These are phyloP conservation scores for Antennarius striatus DNA, from an alignment of 2,113 vertebrate genomes.

Conservation along the genomic window DNA sequence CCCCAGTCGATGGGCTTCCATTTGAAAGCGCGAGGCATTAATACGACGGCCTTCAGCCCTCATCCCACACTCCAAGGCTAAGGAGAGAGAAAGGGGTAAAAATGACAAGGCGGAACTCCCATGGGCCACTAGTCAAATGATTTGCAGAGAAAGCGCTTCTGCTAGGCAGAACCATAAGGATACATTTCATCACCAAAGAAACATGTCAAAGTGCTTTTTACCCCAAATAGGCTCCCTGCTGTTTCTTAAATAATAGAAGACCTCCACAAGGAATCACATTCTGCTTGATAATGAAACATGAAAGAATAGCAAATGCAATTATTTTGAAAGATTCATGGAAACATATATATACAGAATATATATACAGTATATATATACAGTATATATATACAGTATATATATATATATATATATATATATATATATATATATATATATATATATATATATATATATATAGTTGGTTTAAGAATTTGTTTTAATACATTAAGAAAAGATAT, in stretches of 20 bases:
- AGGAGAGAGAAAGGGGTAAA: slow-evolving; percentile 3
- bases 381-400: not conserved
- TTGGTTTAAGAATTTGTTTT: too few species aligned
- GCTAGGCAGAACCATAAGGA: slow-evolving; percentile 31
- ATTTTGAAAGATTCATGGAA: slow-evolving; percentile 13
- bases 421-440: too few species aligned
- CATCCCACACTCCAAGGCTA: slow-evolving; percentile 42
- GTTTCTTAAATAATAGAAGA: slow-evolving; percentile 47
- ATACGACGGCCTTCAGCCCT: slow-evolving; percentile 28
- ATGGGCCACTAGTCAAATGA: slow-evolving; percentile 52
- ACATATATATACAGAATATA: too few species aligned
- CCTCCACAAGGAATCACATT: not conserved
- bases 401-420: too few species aligned
- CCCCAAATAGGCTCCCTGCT: slow-evolving; percentile 39
- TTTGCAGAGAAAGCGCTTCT: slow-evolving; percentile 43
- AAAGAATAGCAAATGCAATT: slow-evolving; percentile 35
- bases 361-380: not conserved
- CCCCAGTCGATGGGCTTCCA: slow-evolving; percentile 53
- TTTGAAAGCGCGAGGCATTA: slow-evolving; percentile 58
- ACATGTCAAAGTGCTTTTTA: slow-evolving; percentile 49
- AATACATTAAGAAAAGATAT: too few species aligned
- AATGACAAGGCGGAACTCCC: slow-evolving; percentile 50
- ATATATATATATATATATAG: too few species aligned
- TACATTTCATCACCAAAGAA: slow-evolving; percentile 52
- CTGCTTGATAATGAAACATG: slow-evolving; percentile 21